phyloP scores from a whole-genome alignment of 1,140 invertebrate genomes.

The Maconellicoccus hirsutus region DNA sequence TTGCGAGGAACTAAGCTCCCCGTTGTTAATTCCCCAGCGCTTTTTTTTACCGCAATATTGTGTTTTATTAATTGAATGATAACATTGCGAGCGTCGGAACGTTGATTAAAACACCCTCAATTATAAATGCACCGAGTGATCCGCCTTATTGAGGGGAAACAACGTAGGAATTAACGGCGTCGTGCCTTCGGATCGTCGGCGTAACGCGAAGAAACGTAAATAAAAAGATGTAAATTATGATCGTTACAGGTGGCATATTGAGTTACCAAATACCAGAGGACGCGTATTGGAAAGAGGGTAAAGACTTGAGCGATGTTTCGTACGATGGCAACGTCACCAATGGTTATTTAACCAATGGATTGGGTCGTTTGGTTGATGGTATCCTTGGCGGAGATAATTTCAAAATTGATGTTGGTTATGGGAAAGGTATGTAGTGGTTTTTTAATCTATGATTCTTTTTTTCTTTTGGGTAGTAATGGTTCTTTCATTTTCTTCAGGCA shows the following conservation, averaged over 20 bases:
- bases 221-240: not conserved
- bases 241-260: slow-evolving; percentile 50
- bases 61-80: not conserved
- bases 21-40: no score
- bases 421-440: slow-evolving; percentile 30
- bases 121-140: no score
- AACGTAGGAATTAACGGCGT: not conserved
- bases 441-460: slow-evolving; percentile 17
- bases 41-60: not conserved
- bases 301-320: slow-evolving; percentile 51
- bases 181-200: not conserved
- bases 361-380: slow-evolving; percentile 80
- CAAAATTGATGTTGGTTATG: slow-evolving; percentile 41
- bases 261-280: slow-evolving; percentile 74
- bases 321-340: slow-evolving; percentile 67
- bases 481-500: slow-evolving; percentile 36
- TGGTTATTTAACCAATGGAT: slow-evolving; percentile 38
- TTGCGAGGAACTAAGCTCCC: not conserved
- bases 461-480: not conserved
- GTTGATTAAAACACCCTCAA: not conserved
- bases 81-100: not conserved
- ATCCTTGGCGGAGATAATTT: slow-evolving; percentile 60
- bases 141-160: no score
- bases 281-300: slow-evolving; percentile 63
- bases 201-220: no score